These are phyloP conservation scores for Vespertilio murinus DNA, from an alignment of 2,797 vertebrate genomes.

Conservation along the genomic window DNA sequence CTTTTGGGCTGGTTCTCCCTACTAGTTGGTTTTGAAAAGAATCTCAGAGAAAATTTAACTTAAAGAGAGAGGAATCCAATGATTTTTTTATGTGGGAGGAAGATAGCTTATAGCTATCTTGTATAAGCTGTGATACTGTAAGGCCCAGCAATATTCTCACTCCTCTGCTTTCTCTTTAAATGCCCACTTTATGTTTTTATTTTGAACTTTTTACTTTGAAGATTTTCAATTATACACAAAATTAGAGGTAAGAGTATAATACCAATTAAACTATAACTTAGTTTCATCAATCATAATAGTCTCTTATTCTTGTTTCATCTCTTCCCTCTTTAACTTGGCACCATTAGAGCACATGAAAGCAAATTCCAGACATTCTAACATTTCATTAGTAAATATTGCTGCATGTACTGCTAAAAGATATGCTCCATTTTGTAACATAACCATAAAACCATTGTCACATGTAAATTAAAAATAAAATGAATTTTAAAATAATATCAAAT, in stretches of 20 bases:
- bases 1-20: not conserved
- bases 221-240: not conserved
- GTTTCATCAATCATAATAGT: not conserved
- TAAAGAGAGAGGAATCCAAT: not conserved
- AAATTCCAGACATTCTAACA: not conserved
- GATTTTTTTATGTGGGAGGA: not conserved
- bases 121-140: not conserved
- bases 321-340: not conserved
- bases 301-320: not conserved
- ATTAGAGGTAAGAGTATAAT: not conserved
- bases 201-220: constrained; percentile 27
- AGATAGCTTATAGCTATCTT: not conserved
- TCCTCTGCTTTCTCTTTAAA: not conserved
- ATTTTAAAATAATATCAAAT: not conserved
- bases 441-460: not conserved
- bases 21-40: constrained; percentile 36
- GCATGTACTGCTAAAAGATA: not conserved
- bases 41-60: constrained; percentile 32
- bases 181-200: not conserved
- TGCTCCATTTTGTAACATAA: not conserved
- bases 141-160: not conserved
- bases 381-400: not conserved
- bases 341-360: not conserved
- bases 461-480: constrained; percentile 26
- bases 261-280: not conserved